Evolutionary conservation across 2,113 vertebrate genomes (phyloP), one percentile per base, ranked within the genome.

Genomic region (Strix uralensis): DNA sequence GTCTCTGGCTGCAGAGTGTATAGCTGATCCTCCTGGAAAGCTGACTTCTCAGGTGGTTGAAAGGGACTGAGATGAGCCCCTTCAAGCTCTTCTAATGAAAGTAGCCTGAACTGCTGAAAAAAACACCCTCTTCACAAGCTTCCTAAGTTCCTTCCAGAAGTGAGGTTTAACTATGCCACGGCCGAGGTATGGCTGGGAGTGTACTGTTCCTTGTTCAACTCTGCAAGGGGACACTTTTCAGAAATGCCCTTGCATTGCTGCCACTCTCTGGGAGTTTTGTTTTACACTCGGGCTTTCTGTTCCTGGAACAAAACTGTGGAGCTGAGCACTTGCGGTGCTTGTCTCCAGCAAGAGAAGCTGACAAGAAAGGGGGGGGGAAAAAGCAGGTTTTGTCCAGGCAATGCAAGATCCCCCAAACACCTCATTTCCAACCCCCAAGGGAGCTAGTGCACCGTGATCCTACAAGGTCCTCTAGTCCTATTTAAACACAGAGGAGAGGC

Each of bases 51-150:
- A 36, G 19, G 21, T 73, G 42, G 22, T 9, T 90, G 42, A 47
- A 75, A 11, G 61, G 32, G 47, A 22, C 59, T 59, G 62, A 86
- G 44, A 34, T 58, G 70, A 96, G 2, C 6, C 21, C 15, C 5
- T 69, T 44, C 18, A 40, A 89, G 34, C 30, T 75, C 30, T 62
- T 78, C 27, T 58, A 19, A 55, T 3, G 13, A 49, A 75, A 77
- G 54, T 5, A 92, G 9, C 22, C 17, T 47, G 15, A 93, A 29
- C 11, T 86, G 15, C 42, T 62, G 36, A 4, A 38, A 55, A 16
- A 49, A n/a, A 7, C 0, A 3, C 11, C 10, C 5, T 42, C 0
- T 69, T 77, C 7, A 7, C 26, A 38, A n/a, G 14, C 26, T 85
- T 85, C 13, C 7, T 4, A 36, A 54, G 18, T 30, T 75, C 10